Percentiles rank a stretch among this genome's conserved stretches.
phyloP scores from a whole-genome alignment of 1,140 invertebrate genomes.

The Neodiprion pinetum region DNA sequence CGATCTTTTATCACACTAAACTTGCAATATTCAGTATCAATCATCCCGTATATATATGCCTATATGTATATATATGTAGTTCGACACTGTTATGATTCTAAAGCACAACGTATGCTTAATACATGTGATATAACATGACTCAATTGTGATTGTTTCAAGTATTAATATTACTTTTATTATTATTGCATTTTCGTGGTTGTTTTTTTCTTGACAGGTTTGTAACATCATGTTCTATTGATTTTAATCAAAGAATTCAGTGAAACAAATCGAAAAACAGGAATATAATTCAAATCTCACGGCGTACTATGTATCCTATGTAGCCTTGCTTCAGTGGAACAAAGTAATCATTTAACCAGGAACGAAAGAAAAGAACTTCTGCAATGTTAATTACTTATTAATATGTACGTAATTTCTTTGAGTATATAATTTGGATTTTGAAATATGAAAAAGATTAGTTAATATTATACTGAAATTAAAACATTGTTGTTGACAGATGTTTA shows the following conservation, averaged over 20 bases:
- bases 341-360: conserved; percentile 19
- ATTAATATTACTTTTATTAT: conserved; percentile 25
- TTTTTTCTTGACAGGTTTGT: conserved; percentile 8
- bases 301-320: conserved; percentile 25
- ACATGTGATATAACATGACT: conserved; percentile 27
- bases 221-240: background rate
- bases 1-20: background rate
- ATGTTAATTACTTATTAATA: conserved; percentile 5
- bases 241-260: conserved; percentile 20
- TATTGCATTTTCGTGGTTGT: background rate
- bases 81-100: conserved; percentile 8
- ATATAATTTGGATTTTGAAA: background rate
- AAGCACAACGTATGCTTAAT: conserved; percentile 29
- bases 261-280: conserved; percentile 22
- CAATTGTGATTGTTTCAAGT: conserved; percentile 28
- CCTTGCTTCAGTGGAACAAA: conserved; percentile 21
- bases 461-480: conserved; percentile 28
- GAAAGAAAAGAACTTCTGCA: conserved; percentile 16
- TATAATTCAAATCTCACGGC: conserved; percentile 23
- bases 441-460: conserved; percentile 12
- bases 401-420: background rate
- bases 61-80: background rate
- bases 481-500: conserved; percentile 40
- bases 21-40: background rate
- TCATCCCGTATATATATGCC: background rate